phyloP scores from a whole-genome alignment of 2,888 invertebrate species.

The Entomobrya proxima region DNA sequence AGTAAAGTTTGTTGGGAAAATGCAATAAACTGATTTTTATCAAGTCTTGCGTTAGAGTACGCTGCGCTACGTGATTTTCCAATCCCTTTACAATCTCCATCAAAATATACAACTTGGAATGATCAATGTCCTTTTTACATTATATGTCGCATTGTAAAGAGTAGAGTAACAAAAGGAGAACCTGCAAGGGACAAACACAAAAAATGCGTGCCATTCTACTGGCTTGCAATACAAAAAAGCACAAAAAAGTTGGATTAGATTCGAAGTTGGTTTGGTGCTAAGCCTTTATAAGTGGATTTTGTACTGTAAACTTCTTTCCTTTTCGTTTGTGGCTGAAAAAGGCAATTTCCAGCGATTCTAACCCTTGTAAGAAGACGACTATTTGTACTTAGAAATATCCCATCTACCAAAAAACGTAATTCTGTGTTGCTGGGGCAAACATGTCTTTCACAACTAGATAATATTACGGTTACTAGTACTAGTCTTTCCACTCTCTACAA shows the following conservation, averaged over 20 bases:
- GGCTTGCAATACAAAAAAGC: background rate
- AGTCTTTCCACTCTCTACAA: background rate
- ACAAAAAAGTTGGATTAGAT: background rate
- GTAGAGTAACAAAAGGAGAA: background rate
- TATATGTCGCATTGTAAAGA: background rate
- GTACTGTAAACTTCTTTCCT: background rate
- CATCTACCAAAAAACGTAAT: background rate
- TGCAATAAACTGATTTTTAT: slow-evolving; percentile 40
- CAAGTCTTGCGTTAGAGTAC: slow-evolving; percentile 2
- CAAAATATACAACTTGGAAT: slow-evolving; percentile 33
- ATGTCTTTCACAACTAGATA: background rate
- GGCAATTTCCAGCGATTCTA: background rate
- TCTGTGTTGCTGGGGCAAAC: background rate
- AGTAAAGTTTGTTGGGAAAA: background rate
- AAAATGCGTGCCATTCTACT: background rate
- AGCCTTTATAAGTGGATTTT: slow-evolving; percentile 34
- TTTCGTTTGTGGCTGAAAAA: background rate
- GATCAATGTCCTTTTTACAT: slow-evolving; percentile 39
- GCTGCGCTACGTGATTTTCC: slow-evolving; percentile 28
- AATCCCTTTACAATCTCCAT: slow-evolving; percentile 33
- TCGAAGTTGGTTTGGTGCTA: slow-evolving; percentile 11
- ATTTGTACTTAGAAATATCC: background rate
- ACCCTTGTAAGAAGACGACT: background rate
- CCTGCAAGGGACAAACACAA: background rate
- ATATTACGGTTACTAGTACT: background rate